Base-by-base conservation (phyloP, 2,113 vertebrate genomes). In the Halcyon malimbica region DNA sequence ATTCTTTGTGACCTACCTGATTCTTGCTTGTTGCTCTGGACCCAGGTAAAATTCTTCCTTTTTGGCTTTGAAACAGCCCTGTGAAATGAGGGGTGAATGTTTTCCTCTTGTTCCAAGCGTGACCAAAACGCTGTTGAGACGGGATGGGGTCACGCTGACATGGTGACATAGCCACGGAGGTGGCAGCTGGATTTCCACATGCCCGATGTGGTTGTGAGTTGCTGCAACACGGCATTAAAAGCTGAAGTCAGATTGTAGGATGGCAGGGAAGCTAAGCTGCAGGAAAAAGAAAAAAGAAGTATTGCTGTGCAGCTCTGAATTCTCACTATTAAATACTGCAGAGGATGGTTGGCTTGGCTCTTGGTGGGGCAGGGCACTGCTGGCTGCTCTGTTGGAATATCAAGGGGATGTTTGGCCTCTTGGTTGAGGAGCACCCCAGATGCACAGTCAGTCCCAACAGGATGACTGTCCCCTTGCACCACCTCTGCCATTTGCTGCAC, bases 1-100 rank as follows among this genome's bases (percentile, higher is more conserved):
- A 44, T 99, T 99, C 98, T 99, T 99, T 62, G 97, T 98, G 42
- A 99, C 99, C n/a, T 99, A 99, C 89, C 85, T 99, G 98, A 99
- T 98, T 59, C 97, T 99, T 16, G 99, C 98, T 80, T 99, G 99
- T 98, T 99, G 99, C 96, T 97, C 98, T 7, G 98, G 97, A 96
- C 98, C 98, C 92, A 99, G 99, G 99, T 99, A 97, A 89, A 75
- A 69, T 4, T 35, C 54, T 51, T 76, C 35, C 20, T 28, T 60
- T 24, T 11, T 44, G 31, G 31, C 16, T 90, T 70, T 44, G 39
- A 48, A 26, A 42, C 17, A 60, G 20, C 26, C 31, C 41, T 11
- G 9, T 8, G 44, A 83, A 83, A 57, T 26, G 33, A n/a, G 67
- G n/a, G 62, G 17, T 11, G 31, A n/a, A 31, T 25, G 23, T 53